Conservation (phyloP, 2,888 invertebrate species). For the Clanis bilineata region DNA sequence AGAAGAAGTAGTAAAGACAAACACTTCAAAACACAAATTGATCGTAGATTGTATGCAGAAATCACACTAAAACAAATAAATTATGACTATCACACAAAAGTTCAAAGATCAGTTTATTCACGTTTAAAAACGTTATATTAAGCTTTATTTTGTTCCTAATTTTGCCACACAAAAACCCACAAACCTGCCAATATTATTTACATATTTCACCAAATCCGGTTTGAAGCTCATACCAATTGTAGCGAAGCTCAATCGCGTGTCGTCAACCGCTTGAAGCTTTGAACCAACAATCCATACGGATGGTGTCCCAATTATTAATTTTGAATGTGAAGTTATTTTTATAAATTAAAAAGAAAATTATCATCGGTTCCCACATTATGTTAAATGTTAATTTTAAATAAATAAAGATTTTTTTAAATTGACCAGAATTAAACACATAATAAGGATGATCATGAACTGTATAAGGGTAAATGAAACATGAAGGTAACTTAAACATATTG, state of each 20-base stretch:
- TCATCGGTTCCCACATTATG: not conserved
- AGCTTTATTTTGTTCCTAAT: not conserved
- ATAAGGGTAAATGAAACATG: not conserved
- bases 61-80: not conserved
- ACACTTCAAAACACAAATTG: not conserved
- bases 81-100: not conserved
- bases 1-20: not conserved
- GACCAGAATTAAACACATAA: not conserved
- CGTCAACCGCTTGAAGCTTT: slow-evolving; percentile 13
- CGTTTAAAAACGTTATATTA: not conserved
- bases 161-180: not conserved
- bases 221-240: not conserved
- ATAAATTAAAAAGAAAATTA: not conserved
- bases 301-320: slow-evolving; percentile 5
- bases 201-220: not conserved
- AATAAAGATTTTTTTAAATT: not conserved
- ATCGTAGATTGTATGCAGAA: not conserved
- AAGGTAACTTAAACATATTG: not conserved
- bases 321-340: not conserved
- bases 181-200: not conserved
- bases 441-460: not conserved
- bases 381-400: not conserved
- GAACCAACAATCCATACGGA: not conserved
- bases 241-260: slow-evolving; percentile 11
- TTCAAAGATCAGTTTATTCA: not conserved